Evolutionary conservation across 2,113 vertebrate genomes (phyloP).

Genomic region (Rhinoderma darwinii): DNA sequence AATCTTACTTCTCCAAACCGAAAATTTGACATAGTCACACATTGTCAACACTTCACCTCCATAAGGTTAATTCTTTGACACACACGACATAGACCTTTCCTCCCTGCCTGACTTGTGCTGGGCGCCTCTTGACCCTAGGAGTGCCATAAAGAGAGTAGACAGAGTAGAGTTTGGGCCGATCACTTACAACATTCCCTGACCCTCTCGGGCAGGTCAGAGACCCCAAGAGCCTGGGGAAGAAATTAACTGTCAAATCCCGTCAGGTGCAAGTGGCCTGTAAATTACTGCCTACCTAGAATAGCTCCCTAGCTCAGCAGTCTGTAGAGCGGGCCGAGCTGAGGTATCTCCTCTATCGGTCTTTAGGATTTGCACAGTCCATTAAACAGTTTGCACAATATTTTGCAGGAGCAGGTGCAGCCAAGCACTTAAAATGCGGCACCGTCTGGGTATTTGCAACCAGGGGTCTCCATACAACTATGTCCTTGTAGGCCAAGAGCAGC

Average conservation of each 20-base stretch:
- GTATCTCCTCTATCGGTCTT: not conserved
- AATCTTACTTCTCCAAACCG: not conserved
- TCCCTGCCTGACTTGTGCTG: conserved; percentile 20
- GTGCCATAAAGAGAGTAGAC: conserved; percentile 37
- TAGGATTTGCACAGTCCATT: not conserved
- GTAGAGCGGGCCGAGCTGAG: not conserved
- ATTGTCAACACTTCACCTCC: conserved; percentile 33
- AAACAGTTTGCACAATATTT: not conserved
- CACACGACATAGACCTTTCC: conserved; percentile 6
- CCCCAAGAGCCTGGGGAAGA: conserved; percentile 48
- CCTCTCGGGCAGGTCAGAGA: conserved; percentile 45
- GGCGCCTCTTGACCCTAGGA: conserved; percentile 46
- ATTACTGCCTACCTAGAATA: conserved; percentile 43
- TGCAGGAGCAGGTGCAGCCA: not conserved
- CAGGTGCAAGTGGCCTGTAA: conserved; percentile 47
- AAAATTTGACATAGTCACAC: conserved; percentile 6
- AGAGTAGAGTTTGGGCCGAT: conserved; percentile 27
- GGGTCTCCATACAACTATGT: not conserved
- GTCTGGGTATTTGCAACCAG: not conserved
- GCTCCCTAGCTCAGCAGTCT: not conserved
- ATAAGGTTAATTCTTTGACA: conserved; percentile 13
- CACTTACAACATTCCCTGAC: conserved; percentile 48
- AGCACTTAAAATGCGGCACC: not conserved
- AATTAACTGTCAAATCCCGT: conserved; percentile 52
- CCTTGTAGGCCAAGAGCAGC: not conserved